These are phyloP conservation scores for Scarus forsteni DNA, from an alignment of 2,797 vertebrate genomes.

Conservation along the genomic window DNA sequence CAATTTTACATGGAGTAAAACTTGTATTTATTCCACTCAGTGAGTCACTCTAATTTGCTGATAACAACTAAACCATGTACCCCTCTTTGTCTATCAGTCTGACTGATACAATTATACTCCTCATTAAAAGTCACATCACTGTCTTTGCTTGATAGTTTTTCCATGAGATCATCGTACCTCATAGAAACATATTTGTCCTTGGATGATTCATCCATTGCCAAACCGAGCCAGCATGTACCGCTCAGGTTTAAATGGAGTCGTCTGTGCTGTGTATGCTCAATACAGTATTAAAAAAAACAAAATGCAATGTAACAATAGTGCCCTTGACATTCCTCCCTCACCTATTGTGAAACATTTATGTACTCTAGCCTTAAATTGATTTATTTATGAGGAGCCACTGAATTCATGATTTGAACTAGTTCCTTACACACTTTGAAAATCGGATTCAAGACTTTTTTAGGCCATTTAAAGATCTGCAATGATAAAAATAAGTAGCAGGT, in stretches of 20 bases:
- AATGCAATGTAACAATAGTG: background rate
- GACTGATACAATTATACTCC: constrained; percentile 15
- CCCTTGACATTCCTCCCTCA: constrained; percentile 1
- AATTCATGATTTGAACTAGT: too few species aligned
- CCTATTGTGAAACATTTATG: background rate
- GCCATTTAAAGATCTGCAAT: too few species aligned
- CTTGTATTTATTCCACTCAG: constrained; percentile 27
- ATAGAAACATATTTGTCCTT: constrained; percentile 5
- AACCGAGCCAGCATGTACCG: background rate
- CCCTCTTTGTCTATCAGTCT: background rate
- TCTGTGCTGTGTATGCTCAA: constrained; percentile 7
- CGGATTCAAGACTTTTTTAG: too few species aligned
- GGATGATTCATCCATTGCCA: constrained; percentile 20
- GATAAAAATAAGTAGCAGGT: too few species aligned
- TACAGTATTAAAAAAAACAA: constrained; percentile 5
- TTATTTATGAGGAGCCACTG: too few species aligned
- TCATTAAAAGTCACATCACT: constrained; percentile 14
- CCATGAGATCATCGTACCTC: constrained; percentile 3
- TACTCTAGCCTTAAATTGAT: background rate
- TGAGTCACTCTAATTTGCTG: constrained; percentile 2
- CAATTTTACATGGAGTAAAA: constrained; percentile 16
- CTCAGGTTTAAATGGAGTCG: constrained; percentile 12
- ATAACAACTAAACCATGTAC: background rate
- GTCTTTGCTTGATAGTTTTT: constrained; percentile 11
- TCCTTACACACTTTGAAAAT: too few species aligned